These are phyloP conservation scores for Microcebus ravelobensis DNA, from an alignment of 2,113 vertebrate genomes.

Conservation along the genomic window DNA sequence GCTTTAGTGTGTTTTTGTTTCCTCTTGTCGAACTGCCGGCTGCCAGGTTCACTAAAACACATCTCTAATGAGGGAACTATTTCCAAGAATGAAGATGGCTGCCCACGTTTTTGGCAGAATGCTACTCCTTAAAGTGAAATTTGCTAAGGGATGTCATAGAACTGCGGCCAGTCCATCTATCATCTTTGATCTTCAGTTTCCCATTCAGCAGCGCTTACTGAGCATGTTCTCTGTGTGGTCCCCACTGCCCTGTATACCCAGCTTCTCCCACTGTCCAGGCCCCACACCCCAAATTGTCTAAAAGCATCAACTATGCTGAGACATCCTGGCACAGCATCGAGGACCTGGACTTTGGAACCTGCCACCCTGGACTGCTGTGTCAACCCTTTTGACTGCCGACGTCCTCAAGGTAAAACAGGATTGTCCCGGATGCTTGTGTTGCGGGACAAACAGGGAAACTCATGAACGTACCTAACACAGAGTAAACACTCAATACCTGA, in stretches of 20 bases:
- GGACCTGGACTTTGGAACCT: background rate
- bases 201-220: background rate
- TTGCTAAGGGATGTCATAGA: too few species aligned
- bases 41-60: background rate
- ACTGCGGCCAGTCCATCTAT: too few species aligned
- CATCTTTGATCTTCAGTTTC: background rate
- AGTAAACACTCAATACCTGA: rapidly evolving
- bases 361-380: background rate
- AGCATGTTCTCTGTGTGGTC: background rate
- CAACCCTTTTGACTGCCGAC: background rate
- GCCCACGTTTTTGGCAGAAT: background rate
- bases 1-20: background rate
- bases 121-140: background rate
- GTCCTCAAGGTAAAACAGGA: background rate
- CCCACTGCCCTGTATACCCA: background rate
- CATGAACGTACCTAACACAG: rapidly evolving
- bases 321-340: background rate
- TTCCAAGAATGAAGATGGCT: background rate
- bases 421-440: rapidly evolving
- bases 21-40: background rate
- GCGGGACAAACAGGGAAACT: too few species aligned
- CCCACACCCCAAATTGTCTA: background rate
- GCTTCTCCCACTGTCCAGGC: background rate
- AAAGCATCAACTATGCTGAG: background rate
- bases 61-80: background rate